Conservation (phyloP, 2,888 invertebrate species). For the Ceraclea dissimilis region DNA sequence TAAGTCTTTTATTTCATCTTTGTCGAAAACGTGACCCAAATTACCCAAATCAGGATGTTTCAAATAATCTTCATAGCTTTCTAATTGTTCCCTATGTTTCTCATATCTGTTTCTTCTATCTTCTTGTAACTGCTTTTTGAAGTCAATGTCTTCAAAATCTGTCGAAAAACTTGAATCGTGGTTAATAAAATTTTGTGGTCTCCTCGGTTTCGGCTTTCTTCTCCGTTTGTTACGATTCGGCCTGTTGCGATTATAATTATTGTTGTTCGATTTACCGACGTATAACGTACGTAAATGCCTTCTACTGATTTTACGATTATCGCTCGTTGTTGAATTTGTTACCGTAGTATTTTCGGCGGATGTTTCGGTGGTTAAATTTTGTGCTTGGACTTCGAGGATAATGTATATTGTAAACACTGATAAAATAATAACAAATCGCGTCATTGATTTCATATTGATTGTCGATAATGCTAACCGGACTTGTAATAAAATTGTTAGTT, state of each 20-base stretch:
- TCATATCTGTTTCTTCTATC: not conserved
- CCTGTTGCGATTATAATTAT: not conserved
- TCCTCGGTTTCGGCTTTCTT: slow-evolving; percentile 7
- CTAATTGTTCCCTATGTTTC: not conserved
- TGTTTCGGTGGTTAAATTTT: not conserved
- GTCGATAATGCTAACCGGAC: too few species aligned
- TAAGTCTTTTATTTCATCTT: slow-evolving; percentile 20
- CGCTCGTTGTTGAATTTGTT: not conserved
- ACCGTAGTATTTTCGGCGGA: not conserved
- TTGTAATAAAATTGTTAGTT: too few species aligned
- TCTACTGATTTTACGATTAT: not conserved
- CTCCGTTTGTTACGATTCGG: not conserved
- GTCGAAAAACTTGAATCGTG: not conserved
- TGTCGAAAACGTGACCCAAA: slow-evolving; percentile 18
- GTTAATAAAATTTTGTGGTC: not conserved
- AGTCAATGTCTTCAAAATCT: not conserved
- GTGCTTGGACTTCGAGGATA: not conserved
- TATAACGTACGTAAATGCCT: not conserved
- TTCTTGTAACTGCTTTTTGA: not conserved
- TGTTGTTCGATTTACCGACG: not conserved
- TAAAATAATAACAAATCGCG: not conserved
- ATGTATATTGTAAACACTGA: not conserved
- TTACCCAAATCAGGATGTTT: slow-evolving; percentile 1
- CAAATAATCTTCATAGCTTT: not conserved
- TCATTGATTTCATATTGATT: not conserved